Evolutionary conservation across 2,888 invertebrate species (phyloP).

Genomic region (Anagyrus pseudococci): DNA sequence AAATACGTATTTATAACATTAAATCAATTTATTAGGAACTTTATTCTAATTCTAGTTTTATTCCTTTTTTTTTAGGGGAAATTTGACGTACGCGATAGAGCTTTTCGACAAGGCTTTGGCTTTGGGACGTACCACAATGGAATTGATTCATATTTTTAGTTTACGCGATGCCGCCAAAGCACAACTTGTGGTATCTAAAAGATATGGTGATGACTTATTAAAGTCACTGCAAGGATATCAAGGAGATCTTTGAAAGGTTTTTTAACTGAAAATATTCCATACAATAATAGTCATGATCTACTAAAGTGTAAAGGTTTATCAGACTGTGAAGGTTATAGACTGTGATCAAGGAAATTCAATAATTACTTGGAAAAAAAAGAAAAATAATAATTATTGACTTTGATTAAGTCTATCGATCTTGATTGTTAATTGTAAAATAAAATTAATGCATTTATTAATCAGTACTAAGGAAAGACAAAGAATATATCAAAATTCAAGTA

Average conservation of each 20-base stretch:
- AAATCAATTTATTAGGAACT: slow-evolving; percentile 8
- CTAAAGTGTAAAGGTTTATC: slow-evolving; percentile 11
- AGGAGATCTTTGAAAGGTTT: slow-evolving; percentile 32
- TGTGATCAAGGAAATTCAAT: background rate
- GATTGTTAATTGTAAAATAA: slow-evolving; percentile 17
- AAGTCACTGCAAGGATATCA: slow-evolving; percentile 41
- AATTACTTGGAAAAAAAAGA: too few species aligned
- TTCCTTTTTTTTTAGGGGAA: slow-evolving; percentile 75
- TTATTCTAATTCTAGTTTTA: background rate
- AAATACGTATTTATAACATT: background rate
- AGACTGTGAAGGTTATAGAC: background rate
- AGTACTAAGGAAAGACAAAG: too few species aligned
- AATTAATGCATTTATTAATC: slow-evolving; percentile 26
- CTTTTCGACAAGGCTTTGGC: slow-evolving; percentile 89
- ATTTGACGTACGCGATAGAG: slow-evolving; percentile 81
- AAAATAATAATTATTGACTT: slow-evolving; percentile 14
- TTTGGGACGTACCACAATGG: slow-evolving; percentile 84
- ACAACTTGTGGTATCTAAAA: slow-evolving; percentile 82
- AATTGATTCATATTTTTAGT: slow-evolving; percentile 90
- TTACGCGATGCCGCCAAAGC: slow-evolving; percentile 89
- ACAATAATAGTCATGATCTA: slow-evolving; percentile 17
- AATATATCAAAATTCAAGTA: too few species aligned
- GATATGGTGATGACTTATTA: slow-evolving; percentile 71
- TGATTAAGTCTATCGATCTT: slow-evolving; percentile 8
- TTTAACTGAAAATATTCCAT: slow-evolving; percentile 1